A percentile compares a stretch with the other conserved stretches of the same genome.
Evolutionary conservation across 2,888 invertebrate genomes (phyloP).

Genomic region (Xiphydria camelus): DNA sequence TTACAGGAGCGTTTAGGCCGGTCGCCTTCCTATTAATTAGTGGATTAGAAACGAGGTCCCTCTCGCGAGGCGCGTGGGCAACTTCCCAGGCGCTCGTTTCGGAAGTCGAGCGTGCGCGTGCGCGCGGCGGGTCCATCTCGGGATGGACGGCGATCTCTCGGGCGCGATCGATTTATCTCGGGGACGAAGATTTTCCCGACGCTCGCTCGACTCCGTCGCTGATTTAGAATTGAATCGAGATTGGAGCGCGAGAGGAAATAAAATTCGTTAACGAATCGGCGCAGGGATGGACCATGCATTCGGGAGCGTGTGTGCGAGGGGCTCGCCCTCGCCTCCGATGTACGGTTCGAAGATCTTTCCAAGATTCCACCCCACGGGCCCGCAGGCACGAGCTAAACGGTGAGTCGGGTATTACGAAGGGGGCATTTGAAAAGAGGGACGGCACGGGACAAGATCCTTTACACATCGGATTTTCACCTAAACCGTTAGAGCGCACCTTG

Average conservation of each 20-base stretch:
- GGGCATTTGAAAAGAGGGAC: constrained; percentile 45
- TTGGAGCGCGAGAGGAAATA: constrained; percentile 8
- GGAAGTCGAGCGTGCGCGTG: no score
- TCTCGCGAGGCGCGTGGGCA: constrained; percentile 1
- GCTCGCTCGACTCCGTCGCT: constrained; percentile 5
- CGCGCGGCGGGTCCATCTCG: no score
- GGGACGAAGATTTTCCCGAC: background rate
- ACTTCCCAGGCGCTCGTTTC: constrained; percentile 1
- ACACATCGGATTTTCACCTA: constrained; percentile 41
- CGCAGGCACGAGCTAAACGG: no score
- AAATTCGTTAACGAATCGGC: no score
- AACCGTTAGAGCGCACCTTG: constrained; percentile 35
- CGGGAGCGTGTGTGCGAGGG: no score
- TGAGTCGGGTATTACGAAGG: constrained; percentile 20
- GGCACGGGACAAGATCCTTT: constrained; percentile 52
- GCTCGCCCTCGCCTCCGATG: no score
- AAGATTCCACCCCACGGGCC: no score
- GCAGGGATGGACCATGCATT: no score
- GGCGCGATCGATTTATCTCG: no score
- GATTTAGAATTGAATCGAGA: constrained; percentile 3
- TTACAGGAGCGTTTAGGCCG: constrained; percentile 15
- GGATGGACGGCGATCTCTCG: no score
- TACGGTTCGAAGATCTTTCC: no score
- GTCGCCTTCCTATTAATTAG: constrained; percentile 41
- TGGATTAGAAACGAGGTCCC: background rate